phyloP scores from a whole-genome alignment of 2,113 vertebrate genomes.

The Addax nasomaculatus region DNA sequence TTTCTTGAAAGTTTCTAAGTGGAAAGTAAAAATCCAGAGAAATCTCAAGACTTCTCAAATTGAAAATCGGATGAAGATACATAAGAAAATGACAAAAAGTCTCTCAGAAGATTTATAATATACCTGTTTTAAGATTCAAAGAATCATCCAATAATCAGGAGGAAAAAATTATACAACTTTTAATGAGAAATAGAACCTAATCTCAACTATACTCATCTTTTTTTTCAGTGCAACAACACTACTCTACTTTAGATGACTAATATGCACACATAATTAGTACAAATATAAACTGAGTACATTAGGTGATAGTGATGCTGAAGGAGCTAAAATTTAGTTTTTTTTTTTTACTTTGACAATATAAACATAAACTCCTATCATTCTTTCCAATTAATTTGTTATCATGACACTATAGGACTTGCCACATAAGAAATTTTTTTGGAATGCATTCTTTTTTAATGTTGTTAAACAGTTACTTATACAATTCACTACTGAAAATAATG shows the following conservation, averaged over 20 bases:
- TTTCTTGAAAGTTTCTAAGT: neutral
- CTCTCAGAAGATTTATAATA: neutral
- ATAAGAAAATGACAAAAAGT: neutral
- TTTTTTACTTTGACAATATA: neutral
- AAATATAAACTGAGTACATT: neutral
- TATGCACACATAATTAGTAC: neutral
- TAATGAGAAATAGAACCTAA: slow-evolving; percentile 35
- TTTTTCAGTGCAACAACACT: neutral
- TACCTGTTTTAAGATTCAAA: slow-evolving; percentile 17
- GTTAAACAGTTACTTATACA: neutral
- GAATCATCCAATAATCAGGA: neutral
- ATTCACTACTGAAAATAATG: neutral
- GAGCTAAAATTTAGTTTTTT: neutral
- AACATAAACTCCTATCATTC: neutral
- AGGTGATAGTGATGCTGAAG: neutral
- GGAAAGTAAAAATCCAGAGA: neutral
- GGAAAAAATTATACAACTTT: slow-evolving; percentile 5
- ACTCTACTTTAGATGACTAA: neutral
- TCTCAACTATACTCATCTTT: slow-evolving; percentile 34
- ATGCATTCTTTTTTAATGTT: neutral
- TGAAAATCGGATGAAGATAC: neutral
- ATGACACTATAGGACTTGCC: neutral
- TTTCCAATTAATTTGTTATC: neutral
- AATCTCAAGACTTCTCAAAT: neutral
- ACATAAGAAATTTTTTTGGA: neutral